These are phyloP conservation scores for Saxicola maurus DNA, from an alignment of 2,797 vertebrate genomes.

Conservation along the genomic window DNA sequence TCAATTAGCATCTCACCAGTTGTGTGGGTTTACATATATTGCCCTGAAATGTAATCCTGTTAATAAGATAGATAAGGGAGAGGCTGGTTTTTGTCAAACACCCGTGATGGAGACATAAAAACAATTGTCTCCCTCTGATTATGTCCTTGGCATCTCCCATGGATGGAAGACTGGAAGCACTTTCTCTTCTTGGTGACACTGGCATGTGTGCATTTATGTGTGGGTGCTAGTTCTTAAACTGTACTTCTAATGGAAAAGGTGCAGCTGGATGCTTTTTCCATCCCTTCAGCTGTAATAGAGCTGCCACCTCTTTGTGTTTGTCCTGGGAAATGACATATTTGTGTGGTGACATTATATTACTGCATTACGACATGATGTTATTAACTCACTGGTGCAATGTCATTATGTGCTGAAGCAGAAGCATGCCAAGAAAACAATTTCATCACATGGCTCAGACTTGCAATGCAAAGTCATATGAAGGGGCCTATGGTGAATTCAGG, in stretches of 20 bases:
- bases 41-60: constrained; percentile 1
- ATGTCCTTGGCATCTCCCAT: background rate
- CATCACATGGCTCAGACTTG: background rate
- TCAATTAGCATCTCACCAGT: background rate
- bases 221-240: background rate
- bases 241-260: background rate
- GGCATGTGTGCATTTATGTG: background rate
- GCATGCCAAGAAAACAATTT: constrained; percentile 36
- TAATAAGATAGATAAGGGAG: background rate
- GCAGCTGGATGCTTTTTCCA: background rate
- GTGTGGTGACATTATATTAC: constrained; percentile 33
- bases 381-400: constrained; percentile 32
- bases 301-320: constrained; percentile 20
- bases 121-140: background rate
- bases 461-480: background rate
- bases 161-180: background rate
- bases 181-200: background rate
- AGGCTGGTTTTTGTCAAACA: background rate
- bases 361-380: constrained; percentile 11
- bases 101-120: background rate
- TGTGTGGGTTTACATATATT: background rate
- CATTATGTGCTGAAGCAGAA: constrained; percentile 15
- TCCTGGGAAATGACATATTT: constrained; percentile 19
- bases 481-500: background rate
- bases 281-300: background rate